Base-by-base conservation (phyloP, 2,797 vertebrate species). In the Pantherophis vulpinus region DNA sequence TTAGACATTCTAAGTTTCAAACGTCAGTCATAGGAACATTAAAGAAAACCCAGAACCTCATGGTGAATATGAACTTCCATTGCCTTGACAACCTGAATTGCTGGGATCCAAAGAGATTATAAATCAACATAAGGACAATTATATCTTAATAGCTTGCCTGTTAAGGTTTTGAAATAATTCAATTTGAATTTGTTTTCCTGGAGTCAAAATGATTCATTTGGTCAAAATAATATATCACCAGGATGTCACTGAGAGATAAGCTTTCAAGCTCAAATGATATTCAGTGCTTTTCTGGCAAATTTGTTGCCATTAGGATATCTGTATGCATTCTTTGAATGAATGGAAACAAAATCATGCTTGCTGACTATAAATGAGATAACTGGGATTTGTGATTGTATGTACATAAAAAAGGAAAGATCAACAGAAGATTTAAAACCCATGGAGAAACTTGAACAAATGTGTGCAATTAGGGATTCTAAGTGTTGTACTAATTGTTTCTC, bases 71-170 rank as follows among this genome's bases (percentile, higher is more conserved):
- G 61, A 70, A 60, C 54, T 51, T 47, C 60, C n/a, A 90, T 93
- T 25, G 79, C 89, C 79, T 93, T 90, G 92, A 70, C 92, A 93
- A 90, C 89, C 32, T 58, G 60, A 93, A n/a, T 88, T 47, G 83
- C 54, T 55, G 29, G 83, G 89, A 29, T 87, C 87, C 47, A 27
- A 8, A 54, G 92, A 93, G 54, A 90, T 90, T 93, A 90, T 29
- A 87, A 90, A 93, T 56, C 27, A 20, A 54, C 10, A 14, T 70
- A 27, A 70, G 23, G n/a, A 90, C 92, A 93, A 51, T 90, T 93
- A n/a, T 90, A 58, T 59, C 92, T 70, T 63, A 70, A 90, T 56
- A 87, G 92, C 60, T 66, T 93, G 11, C 60, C 59, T 56, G n/a
- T 87, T 66, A 87, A 87, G 37, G 42, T 51, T 59, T 58, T 32